Evolutionary conservation across 2,888 invertebrate genomes (phyloP), one percentile per base, ranked within the genome.

Genomic region (Cosmopolites sordidus): DNA sequence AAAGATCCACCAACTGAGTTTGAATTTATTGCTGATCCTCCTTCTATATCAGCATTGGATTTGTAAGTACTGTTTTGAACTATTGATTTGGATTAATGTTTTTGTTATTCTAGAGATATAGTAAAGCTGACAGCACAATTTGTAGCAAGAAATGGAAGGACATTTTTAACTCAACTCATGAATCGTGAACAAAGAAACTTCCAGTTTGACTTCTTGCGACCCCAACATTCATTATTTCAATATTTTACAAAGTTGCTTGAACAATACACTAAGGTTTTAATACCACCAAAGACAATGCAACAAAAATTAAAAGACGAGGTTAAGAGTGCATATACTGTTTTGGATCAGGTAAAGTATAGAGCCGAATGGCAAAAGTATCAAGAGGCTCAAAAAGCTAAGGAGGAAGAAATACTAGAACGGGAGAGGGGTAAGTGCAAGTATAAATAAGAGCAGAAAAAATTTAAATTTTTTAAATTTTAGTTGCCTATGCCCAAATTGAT

Each of bases 111-210:
- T 64, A 91, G 90, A 60, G 99, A 99, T 74, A 92, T 99, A 55
- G 97, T 99, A 0, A 96, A 96, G 69, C 75, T 99, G 16, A 99
- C 99, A 0, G 99, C 99, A 0, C 95, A 99, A 73, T 99, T 99
- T 78, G 98, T 98, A 0, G 99, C 99, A 0, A 82, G 98, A 68
- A 99, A 99, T 75, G 99, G 99, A 0, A 83, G 98, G 0, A 95
- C 97, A 69, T 99, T 99, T 73, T 78, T 99, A 14, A 98, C 98
- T 0, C 96, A 96, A 69, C 76, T 99, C 12, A 99, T 99, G 98
- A 97, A 96, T 70, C 83, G 96, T 15, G 99, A 99, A 69, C 95
- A 96, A 69, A 79, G 97, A 2, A 99, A 99, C 71, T 97, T 92
- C 66, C 97, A 98, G 73, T 99, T 99, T 78, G 99, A 99, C 74